Conservation (phyloP, 2,888 invertebrate species). For the Punctoribates punctum region DNA sequence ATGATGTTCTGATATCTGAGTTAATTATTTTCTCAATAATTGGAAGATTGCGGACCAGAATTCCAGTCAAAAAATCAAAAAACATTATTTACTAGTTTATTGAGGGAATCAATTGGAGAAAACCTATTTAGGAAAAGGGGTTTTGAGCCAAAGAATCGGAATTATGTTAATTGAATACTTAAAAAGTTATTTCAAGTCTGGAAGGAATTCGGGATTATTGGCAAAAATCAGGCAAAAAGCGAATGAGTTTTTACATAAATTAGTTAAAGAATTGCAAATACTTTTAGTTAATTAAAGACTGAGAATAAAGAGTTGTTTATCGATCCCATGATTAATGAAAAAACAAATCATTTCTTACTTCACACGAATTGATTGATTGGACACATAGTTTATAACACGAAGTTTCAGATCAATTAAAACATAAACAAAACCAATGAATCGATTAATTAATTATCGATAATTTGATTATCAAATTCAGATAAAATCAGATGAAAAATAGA, state of each 20-base stretch:
- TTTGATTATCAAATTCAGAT: not conserved
- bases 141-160: not conserved
- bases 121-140: conserved; percentile 12
- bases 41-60: not conserved
- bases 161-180: conserved; percentile 21
- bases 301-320: too few relatives aligned
- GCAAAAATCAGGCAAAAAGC: not conserved
- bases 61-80: not conserved
- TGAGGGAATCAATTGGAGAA: not conserved
- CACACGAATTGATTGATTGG: not conserved
- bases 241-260: not conserved
- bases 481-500: too few relatives aligned
- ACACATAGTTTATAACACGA: too few relatives aligned
- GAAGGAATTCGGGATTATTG: not conserved
- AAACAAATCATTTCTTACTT: not conserved
- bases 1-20: not conserved
- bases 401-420: not conserved
- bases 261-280: not conserved
- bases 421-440: not conserved
- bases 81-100: not conserved
- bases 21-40: not conserved
- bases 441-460: not conserved
- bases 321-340: too few relatives aligned
- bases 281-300: too few relatives aligned
- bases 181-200: conserved; percentile 2